These are phyloP conservation scores for Glareola pratincola DNA, from an alignment of 2,113 vertebrate genomes.

Conservation along the genomic window DNA sequence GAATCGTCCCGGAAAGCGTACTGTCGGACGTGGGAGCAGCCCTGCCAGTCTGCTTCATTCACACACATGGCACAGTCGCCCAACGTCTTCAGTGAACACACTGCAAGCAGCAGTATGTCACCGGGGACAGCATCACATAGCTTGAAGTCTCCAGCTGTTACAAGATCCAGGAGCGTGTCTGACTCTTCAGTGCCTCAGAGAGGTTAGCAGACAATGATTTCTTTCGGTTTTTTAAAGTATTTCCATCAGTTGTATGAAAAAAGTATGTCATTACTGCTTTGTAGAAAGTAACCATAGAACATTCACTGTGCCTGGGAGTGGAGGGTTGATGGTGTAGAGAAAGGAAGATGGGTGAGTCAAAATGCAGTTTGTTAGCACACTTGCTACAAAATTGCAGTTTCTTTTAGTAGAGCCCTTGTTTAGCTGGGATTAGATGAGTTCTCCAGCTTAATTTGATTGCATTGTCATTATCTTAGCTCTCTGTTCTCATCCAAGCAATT, in stretches of 20 bases:
- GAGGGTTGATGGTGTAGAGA: background rate
- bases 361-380: background rate
- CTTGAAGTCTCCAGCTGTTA: slow-evolving; percentile 89
- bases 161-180: slow-evolving; percentile 90
- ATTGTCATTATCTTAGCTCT: background rate
- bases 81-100: slow-evolving; percentile 86
- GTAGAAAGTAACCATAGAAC: background rate
- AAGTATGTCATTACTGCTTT: background rate
- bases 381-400: background rate
- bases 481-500: background rate
- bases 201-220: slow-evolving; percentile 71
- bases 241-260: background rate
- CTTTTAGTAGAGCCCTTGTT: background rate
- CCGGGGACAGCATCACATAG: slow-evolving; percentile 81
- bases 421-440: background rate
- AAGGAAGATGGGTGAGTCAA: background rate
- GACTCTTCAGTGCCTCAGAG: slow-evolving; percentile 92
- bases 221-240: background rate
- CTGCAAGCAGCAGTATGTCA: slow-evolving; percentile 82
- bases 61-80: slow-evolving; percentile 86
- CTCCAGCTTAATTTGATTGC: background rate
- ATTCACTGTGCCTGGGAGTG: background rate
- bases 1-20: slow-evolving; percentile 93
- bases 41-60: slow-evolving; percentile 79
- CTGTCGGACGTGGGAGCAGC: slow-evolving; percentile 93